Conservation (phyloP, 2,888 invertebrate genomes). For the Mesoligia furuncula region DNA sequence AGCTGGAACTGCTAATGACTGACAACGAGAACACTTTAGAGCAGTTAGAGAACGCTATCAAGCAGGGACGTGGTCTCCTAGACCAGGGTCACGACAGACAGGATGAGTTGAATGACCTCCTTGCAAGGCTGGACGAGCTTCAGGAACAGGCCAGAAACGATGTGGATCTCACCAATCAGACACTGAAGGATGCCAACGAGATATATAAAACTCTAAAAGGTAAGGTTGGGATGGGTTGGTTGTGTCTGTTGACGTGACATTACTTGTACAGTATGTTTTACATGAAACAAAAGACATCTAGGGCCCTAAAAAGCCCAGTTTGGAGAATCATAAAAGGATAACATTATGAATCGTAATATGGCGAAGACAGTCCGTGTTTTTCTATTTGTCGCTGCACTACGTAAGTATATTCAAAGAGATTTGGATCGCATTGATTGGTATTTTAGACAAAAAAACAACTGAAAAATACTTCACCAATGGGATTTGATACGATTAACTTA, state of each 20-base stretch:
- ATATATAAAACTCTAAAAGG: slow-evolving; percentile 75
- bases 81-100: slow-evolving; percentile 91
- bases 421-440: no score
- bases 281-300: background rate
- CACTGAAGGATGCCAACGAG: slow-evolving; percentile 80
- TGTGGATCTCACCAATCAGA: slow-evolving; percentile 94
- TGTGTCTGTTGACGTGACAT: background rate
- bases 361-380: no score
- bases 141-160: slow-evolving; percentile 95
- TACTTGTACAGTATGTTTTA: background rate
- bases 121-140: slow-evolving; percentile 94
- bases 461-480: no score
- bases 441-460: no score
- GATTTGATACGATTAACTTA: no score
- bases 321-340: no score
- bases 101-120: slow-evolving; percentile 94
- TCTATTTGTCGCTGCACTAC: no score
- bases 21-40: slow-evolving; percentile 91
- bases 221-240: slow-evolving; percentile 26
- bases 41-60: slow-evolving; percentile 92
- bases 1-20: slow-evolving; percentile 86
- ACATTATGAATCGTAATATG: no score
- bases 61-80: slow-evolving; percentile 92
- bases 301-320: no score
- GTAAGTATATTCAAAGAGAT: no score